Conservation (phyloP, 2,797 vertebrate species). For the Phataginus tricuspis region DNA sequence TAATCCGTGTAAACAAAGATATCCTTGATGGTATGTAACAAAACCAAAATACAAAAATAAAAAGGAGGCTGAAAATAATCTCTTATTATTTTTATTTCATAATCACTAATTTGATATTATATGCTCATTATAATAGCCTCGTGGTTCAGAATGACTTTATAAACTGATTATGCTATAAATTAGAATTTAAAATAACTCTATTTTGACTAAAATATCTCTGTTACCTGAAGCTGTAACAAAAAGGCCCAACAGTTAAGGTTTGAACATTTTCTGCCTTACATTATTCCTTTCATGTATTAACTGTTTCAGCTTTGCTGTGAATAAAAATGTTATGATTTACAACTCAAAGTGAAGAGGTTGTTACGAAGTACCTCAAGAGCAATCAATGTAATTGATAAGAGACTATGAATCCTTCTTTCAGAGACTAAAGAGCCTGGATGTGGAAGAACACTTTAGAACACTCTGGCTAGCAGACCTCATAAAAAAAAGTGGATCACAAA, state of each 20-base stretch:
- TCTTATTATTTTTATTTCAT: neutral
- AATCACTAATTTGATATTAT: slow-evolving; percentile 44
- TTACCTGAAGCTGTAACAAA: neutral
- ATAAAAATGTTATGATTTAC: neutral
- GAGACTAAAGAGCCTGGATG: neutral
- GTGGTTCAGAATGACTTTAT: slow-evolving; percentile 24
- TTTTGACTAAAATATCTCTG: slow-evolving; percentile 50
- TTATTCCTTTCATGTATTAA: neutral
- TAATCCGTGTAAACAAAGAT: slow-evolving; percentile 15
- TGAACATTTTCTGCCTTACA: neutral
- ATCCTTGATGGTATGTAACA: neutral
- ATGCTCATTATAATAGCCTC: slow-evolving; percentile 37
- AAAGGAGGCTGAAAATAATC: neutral
- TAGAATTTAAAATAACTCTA: slow-evolving; percentile 21
- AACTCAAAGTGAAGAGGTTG: neutral
- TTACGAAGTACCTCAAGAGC: neutral
- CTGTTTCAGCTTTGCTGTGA: neutral
- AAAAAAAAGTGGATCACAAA: neutral
- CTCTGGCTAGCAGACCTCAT: neutral
- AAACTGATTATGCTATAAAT: slow-evolving; percentile 36
- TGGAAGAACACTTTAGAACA: neutral
- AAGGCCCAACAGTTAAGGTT: neutral
- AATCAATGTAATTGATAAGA: neutral
- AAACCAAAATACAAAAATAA: neutral
- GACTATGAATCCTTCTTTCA: neutral